Conservation (phyloP, 2,113 vertebrate genomes). For the Butorides virescens region DNA sequence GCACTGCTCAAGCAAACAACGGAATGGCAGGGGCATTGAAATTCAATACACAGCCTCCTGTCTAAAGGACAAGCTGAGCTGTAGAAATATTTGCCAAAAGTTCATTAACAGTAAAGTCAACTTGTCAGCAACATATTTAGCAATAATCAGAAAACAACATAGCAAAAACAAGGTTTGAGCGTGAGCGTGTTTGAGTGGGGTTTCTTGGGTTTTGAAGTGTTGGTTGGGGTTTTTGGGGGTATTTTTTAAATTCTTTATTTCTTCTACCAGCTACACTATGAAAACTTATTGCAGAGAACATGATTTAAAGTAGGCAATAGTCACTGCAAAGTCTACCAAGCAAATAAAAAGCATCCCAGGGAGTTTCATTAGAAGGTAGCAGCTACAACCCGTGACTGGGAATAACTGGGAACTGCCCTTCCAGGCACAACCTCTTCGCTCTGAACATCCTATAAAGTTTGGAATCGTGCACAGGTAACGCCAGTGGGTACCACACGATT, state of each 20-base stretch:
- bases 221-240: no score
- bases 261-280: neutral
- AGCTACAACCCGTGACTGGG: neutral
- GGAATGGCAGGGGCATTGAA: neutral
- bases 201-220: neutral
- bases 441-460: fast-evolving
- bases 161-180: neutral
- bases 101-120: neutral
- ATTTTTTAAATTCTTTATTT: neutral
- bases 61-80: neutral
- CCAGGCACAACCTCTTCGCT: neutral
- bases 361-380: neutral
- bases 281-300: neutral
- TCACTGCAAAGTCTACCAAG: neutral
- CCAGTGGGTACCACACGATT: fast-evolving
- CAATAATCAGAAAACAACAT: neutral
- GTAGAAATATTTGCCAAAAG: neutral
- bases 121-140: neutral
- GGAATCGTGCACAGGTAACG: neutral
- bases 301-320: neutral
- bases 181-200: neutral
- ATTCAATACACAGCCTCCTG: neutral
- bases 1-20: neutral
- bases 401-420: fast-evolving
- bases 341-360: neutral